Evolutionary conservation across 2,888 invertebrate species (phyloP), one percentile per base, ranked within the genome.

Genomic region (Plebejus melissa): DNA sequence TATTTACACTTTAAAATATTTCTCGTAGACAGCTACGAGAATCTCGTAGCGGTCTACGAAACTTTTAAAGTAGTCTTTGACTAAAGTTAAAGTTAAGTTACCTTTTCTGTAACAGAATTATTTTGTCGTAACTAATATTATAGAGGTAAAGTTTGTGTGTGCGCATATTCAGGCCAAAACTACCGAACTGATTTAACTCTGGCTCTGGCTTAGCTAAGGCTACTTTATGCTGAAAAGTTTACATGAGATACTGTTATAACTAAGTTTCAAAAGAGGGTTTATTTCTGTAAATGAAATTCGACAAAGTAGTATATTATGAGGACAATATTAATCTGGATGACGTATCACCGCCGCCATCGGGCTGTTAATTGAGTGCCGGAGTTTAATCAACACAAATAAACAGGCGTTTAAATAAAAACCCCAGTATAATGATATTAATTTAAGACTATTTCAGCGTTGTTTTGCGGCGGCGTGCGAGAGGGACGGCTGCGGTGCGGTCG

Each of bases 401-500:
- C 22, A 70, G 70, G 9, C 38, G 22, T n/a, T 70, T 70, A 41
- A 41, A 70, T 70, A 70, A 70, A 65, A 70, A 70, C 41, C 36
- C n/a, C 16, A 41, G 70, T 41, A n/a, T 70, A 38, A 70, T 70
- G 41, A 70, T 70, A 72, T 54, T 70, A 46, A 74, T 75, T 74
- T 58, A 50, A 50, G 77, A 76, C 76, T 76, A 76, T 79, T 77
- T 74, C 75, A 75, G 78, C 76, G 60, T 54, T 75, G 78, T 80
- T 80, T 79, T 78, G 77, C 76, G 77, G 69, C 36, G 74, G 69
- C 57, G 76, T 70, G 74, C 79, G 80, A 81, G 81, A 76, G 79
- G 79, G 28, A 86, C 79, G 84, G 86, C 80, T 60, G 81, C 71
- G 80, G 79, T 28, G 69, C 46, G 69, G 5, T 36, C 69, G 69